Evolutionary conservation across 2,888 invertebrate species (phyloP).

Genomic region (Coelopa pilipes): DNA sequence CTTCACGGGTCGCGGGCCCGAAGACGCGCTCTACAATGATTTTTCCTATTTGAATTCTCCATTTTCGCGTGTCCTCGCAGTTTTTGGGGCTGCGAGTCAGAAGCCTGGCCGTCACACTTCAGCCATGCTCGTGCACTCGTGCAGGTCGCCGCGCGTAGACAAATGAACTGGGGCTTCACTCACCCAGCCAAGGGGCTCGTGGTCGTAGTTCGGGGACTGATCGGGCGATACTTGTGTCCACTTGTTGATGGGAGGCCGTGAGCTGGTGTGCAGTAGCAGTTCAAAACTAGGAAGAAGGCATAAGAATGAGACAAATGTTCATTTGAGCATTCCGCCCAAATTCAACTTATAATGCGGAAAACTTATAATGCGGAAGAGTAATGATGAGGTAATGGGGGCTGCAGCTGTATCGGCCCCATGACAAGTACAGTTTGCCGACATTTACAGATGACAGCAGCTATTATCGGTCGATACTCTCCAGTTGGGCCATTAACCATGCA

Average conservation of each 20-base stretch:
- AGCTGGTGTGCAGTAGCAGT: no score
- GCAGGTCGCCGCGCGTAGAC: background rate
- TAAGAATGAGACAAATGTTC: no score
- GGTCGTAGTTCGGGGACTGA: no score
- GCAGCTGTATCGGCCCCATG: conserved; percentile 3
- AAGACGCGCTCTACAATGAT: conserved; percentile 9
- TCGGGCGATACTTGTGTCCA: no score
- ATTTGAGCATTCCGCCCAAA: no score
- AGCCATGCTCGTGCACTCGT: background rate
- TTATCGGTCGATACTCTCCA: conserved; percentile 7
- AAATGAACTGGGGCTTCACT: no score
- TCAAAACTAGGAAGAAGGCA: no score
- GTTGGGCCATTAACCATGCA: conserved; percentile 1
- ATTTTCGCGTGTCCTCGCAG: background rate
- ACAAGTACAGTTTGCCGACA: conserved; percentile 18
- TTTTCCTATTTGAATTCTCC: conserved; percentile 23
- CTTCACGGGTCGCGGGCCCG: conserved; percentile 16
- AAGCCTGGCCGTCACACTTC: background rate
- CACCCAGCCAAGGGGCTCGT: background rate
- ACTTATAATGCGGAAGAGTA: no score
- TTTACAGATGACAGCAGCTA: conserved; percentile 18
- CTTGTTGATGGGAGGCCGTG: no score
- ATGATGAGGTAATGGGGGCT: no score
- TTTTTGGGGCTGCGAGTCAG: background rate
- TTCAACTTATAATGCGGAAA: no score